phyloP scores from a whole-genome alignment of 1,140 invertebrate species.

The Pissodes strobi region DNA sequence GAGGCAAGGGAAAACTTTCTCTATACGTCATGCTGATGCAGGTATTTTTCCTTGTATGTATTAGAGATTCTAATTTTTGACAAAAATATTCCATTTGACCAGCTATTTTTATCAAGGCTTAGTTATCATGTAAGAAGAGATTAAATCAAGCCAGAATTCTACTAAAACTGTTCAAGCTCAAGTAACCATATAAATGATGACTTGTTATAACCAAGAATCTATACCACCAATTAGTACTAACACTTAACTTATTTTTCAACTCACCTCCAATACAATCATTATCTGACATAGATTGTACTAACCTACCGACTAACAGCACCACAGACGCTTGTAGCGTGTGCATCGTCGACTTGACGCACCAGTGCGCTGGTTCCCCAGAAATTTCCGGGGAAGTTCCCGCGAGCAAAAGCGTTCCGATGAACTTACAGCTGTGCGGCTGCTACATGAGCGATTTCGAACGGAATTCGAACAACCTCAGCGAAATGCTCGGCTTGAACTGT shows the following conservation, averaged over 20 bases:
- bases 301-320: slow-evolving; percentile 36
- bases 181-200: too few relatives aligned
- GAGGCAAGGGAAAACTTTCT: too few relatives aligned
- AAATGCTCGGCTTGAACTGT: slow-evolving; percentile 35
- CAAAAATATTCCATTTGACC: too few relatives aligned
- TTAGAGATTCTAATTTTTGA: too few relatives aligned
- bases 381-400: slow-evolving; percentile 15
- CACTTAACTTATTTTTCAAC: slow-evolving; percentile 23
- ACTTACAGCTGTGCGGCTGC: slow-evolving; percentile 54
- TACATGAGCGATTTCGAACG: slow-evolving; percentile 51
- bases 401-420: slow-evolving; percentile 42
- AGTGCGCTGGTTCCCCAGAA: not conserved
- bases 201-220: not conserved
- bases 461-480: slow-evolving; percentile 45
- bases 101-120: too few relatives aligned
- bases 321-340: slow-evolving; percentile 25
- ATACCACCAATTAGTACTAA: not conserved
- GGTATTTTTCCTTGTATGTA: too few relatives aligned
- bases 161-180: too few relatives aligned
- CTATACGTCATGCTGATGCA: too few relatives aligned
- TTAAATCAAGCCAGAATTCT: too few relatives aligned
- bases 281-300: slow-evolving; percentile 32
- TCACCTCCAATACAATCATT: slow-evolving; percentile 14
- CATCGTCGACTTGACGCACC: not conserved
- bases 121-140: too few relatives aligned